Evolutionary conservation across 2,113 vertebrate genomes (phyloP).

Genomic region (Chamaetylas fuelleborni): DNA sequence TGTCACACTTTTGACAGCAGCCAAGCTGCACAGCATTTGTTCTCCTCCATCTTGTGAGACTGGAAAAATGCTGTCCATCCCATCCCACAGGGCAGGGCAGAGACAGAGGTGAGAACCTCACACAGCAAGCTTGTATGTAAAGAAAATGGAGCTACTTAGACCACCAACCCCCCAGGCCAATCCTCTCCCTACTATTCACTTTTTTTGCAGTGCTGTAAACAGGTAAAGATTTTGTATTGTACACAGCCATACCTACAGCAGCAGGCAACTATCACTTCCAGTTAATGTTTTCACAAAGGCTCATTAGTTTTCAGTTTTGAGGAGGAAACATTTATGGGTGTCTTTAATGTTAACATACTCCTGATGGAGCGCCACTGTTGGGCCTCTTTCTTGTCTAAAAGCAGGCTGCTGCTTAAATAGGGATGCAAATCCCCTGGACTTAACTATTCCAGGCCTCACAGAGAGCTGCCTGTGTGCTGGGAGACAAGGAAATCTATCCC

Average conservation of each 20-base stretch:
- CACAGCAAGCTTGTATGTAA: background rate
- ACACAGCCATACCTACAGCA: background rate
- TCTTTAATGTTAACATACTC: background rate
- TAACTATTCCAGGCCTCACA: background rate
- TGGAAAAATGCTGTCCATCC: background rate
- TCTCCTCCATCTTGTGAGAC: background rate
- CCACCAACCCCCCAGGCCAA: background rate
- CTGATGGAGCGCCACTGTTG: background rate
- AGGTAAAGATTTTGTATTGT: background rate
- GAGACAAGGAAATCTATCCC: background rate
- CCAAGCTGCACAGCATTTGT: background rate
- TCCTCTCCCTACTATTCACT: background rate
- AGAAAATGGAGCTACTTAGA: background rate
- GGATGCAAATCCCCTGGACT: background rate
- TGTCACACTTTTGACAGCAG: background rate
- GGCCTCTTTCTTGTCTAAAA: background rate
- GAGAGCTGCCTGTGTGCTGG: background rate
- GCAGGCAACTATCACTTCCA: background rate
- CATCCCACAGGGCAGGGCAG: background rate
- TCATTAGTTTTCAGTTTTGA: background rate
- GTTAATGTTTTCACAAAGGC: background rate
- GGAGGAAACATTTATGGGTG: background rate
- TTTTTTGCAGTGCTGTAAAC: background rate
- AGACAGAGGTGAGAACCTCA: background rate
- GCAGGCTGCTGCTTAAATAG: background rate